Evolutionary conservation across 2,888 invertebrate genomes (phyloP), one percentile per base, ranked within the genome.

Genomic region (Candidula unifasciata): DNA sequence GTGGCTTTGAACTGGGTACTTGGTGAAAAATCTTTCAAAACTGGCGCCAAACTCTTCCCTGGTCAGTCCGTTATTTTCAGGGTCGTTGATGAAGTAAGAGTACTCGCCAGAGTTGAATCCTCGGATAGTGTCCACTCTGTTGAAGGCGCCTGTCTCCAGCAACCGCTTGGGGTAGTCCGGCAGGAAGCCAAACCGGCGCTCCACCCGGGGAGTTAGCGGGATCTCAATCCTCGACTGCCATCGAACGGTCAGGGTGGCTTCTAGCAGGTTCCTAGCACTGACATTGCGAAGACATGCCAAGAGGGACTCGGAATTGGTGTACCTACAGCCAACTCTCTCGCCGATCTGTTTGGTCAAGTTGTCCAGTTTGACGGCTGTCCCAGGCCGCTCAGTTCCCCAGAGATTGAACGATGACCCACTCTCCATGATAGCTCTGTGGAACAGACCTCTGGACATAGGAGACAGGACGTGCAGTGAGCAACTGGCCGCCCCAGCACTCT

Each of bases 371-470:
- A 71, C 54, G 2, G 24, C 69, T 13, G 80, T 81, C 24, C 44
- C 71, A 30, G 82, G 82, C 2, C 66, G 64, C 21, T 82, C 69
- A 2, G 64, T 52, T 0, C 76, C 82, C 82, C 82, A 82, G n/a
- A 73, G 13, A 37, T 60, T 64, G 18, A 60, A 30, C 5, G 76
- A 76, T 8, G 82, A 82, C 5, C 82, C 82, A 27, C 82, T 82
- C 35, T 82, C 82, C 76, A 77, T 76, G 54, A 82, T 82, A n/a
- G 82, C 82, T 35, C 69, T 76, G 1, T 82, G 71, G 52, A 77
- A 82, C 68, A 77, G 8, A 3, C 77, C 82, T 52, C 64, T 66
- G 16, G 82, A 76, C 33, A 82, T n/a, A 0, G 82, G 82, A 0
- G 82, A 82, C 13, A 82, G 16, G 16, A 68, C 21, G 30, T 77